Conservation (phyloP, 2,888 invertebrate species). For the Pandemis corylana region DNA sequence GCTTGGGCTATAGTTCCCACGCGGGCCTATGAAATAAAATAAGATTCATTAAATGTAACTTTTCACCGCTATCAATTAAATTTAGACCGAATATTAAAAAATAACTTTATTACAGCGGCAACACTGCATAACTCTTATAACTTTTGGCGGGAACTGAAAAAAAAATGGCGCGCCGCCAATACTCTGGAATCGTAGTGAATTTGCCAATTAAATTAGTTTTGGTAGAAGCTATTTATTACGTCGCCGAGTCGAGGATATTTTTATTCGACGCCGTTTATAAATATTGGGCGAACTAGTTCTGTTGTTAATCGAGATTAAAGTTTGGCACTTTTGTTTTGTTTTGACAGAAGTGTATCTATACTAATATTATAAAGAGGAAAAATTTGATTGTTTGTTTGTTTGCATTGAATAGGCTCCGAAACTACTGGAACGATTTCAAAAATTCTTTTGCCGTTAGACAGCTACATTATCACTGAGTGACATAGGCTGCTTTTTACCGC, state of each 20-base stretch:
- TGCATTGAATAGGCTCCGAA: too few relatives aligned
- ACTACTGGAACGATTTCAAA: too few relatives aligned
- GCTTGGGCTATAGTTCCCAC: too few relatives aligned
- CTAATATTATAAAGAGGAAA: too few relatives aligned
- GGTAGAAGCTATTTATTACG: constrained; percentile 28
- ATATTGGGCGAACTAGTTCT: background rate
- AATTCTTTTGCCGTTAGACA: too few relatives aligned
- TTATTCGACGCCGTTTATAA: background rate
- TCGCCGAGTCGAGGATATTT: constrained; percentile 16
- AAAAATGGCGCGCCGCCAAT: constrained; percentile 37
- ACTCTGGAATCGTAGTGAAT: constrained; percentile 21
- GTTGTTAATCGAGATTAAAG: constrained; percentile 3
- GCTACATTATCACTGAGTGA: too few relatives aligned
- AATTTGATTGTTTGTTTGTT: too few relatives aligned
- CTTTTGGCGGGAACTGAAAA: constrained; percentile 29
- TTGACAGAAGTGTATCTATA: background rate
- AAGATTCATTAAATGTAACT: background rate
- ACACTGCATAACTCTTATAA: constrained; percentile 34
- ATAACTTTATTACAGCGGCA: constrained; percentile 23
- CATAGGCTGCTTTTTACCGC: too few relatives aligned
- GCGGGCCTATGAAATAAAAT: background rate
- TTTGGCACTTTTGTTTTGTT: background rate
- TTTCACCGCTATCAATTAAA: background rate
- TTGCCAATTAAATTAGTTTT: constrained; percentile 38
- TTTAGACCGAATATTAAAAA: background rate